phyloP scores from a whole-genome alignment of 2,797 vertebrate species.

The Acipenser oxyrinchus region DNA sequence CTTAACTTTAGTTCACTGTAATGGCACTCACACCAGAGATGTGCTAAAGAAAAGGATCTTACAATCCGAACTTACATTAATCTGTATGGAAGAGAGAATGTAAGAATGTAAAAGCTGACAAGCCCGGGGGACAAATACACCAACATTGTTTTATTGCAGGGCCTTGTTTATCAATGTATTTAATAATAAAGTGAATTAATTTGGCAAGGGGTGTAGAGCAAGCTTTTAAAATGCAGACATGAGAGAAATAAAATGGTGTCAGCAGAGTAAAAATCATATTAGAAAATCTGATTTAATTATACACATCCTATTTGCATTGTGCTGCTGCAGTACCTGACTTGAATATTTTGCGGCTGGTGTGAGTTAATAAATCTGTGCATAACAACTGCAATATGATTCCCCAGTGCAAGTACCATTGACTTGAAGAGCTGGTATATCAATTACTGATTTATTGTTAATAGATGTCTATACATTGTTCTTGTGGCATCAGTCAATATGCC shows the following conservation, averaged over 20 bases:
- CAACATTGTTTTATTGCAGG: slow-evolving; percentile 27
- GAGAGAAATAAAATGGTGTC: slow-evolving; percentile 46
- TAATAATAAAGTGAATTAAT: slow-evolving; percentile 45
- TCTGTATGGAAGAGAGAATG: no score
- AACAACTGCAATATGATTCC: neutral
- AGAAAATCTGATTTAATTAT: slow-evolving; percentile 54
- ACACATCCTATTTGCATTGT: slow-evolving; percentile 46
- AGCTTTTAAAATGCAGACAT: slow-evolving; percentile 38
- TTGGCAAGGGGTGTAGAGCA: slow-evolving; percentile 42
- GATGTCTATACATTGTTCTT: slow-evolving; percentile 47
- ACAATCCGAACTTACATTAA: no score
- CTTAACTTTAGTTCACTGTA: no score
- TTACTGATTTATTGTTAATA: slow-evolving; percentile 35
- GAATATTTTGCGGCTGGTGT: slow-evolving; percentile 33
- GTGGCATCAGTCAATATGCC: slow-evolving; percentile 40
- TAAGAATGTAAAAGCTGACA: slow-evolving; percentile 31
- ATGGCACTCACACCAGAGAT: no score
- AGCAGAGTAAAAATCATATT: slow-evolving; percentile 43
- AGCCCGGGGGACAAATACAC: slow-evolving; percentile 27
- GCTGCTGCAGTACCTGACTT: slow-evolving; percentile 38
- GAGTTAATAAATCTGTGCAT: neutral
- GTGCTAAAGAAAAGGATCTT: no score
- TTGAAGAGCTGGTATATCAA: slow-evolving; percentile 36
- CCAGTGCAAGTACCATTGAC: slow-evolving; percentile 28
- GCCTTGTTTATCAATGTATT: slow-evolving; percentile 30